Percentiles rank a stretch among this genome's conserved stretches.
Conservation (phyloP, 23 tunicate species). For the Ciona savignyi region DNA sequence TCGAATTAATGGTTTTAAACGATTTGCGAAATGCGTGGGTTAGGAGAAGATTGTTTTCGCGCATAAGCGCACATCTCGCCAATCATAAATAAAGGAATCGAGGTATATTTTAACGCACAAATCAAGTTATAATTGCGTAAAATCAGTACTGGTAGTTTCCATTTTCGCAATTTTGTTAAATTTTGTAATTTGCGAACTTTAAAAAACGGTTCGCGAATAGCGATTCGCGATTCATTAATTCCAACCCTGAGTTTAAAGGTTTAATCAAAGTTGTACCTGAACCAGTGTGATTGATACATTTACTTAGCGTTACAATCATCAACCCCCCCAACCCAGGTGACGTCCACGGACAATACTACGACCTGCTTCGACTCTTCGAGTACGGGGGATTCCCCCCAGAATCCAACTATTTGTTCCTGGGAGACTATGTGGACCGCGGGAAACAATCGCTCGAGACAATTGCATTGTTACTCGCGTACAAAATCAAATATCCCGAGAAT, state of each 20-base stretch:
- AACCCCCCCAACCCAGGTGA: slow-evolving; percentile 48
- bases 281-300: not conserved
- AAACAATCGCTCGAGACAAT: slow-evolving; percentile 99
- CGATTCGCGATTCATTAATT: not conserved
- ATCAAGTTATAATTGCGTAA: no score
- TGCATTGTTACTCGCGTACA: slow-evolving; percentile 94
- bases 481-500: slow-evolving; percentile 98
- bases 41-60: no score
- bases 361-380: slow-evolving; percentile 88
- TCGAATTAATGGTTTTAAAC: no score
- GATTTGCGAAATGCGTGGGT: no score
- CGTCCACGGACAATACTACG: slow-evolving; percentile 99
- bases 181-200: no score
- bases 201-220: no score
- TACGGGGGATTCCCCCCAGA: slow-evolving; percentile 99
- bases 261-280: not conserved
- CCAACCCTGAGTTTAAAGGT: not conserved
- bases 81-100: no score
- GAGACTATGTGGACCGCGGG: slow-evolving; percentile 99
- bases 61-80: no score
- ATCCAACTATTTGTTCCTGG: slow-evolving; percentile 91
- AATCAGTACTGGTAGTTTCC: no score
- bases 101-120: no score
- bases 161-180: no score
- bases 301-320: not conserved